Percentiles rank a stretch among this genome's conserved stretches.
These are phyloP conservation scores for Cosmia trapezina DNA, from an alignment of 2,888 invertebrate genomes.

Conservation along the genomic window DNA sequence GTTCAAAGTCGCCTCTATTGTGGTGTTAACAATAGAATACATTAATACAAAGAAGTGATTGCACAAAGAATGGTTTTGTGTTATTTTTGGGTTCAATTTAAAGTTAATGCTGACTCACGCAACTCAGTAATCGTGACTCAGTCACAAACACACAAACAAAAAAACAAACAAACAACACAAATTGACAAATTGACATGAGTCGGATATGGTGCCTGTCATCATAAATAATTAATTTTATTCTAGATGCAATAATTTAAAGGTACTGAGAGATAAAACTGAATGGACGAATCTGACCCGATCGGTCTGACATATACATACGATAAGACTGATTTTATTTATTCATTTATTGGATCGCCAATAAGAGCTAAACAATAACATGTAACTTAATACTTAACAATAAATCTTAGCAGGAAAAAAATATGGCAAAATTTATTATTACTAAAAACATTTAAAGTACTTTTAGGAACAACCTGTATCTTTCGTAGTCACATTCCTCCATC, in stretches of 20 bases:
- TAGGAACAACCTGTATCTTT: too few species aligned
- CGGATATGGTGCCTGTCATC: constrained; percentile 19
- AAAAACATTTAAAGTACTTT: too few species aligned
- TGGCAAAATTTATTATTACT: too few species aligned
- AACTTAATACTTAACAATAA: too few species aligned
- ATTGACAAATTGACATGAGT: constrained; percentile 26
- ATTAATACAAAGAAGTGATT: constrained; percentile 30
- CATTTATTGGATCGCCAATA: too few species aligned
- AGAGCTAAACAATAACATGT: too few species aligned
- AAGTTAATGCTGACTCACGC: constrained; percentile 33
- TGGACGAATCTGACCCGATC: not conserved
- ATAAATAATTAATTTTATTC: constrained; percentile 4
- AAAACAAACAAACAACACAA: too few species aligned
- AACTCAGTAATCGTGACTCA: not conserved
- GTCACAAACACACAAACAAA: too few species aligned
- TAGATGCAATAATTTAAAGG: not conserved
- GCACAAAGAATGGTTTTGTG: constrained; percentile 18
- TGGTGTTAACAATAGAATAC: constrained; percentile 47
- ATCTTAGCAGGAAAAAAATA: too few species aligned
- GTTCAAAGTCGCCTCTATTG: constrained; percentile 46
- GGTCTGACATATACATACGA: not conserved
- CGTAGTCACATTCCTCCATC: too few species aligned
- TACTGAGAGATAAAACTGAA: not conserved
- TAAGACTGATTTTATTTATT: too few species aligned
- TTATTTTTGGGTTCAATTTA: constrained; percentile 34